These are phyloP conservation scores for Pelecanus crispus DNA, from an alignment of 2,113 vertebrate species.

Conservation along the genomic window DNA sequence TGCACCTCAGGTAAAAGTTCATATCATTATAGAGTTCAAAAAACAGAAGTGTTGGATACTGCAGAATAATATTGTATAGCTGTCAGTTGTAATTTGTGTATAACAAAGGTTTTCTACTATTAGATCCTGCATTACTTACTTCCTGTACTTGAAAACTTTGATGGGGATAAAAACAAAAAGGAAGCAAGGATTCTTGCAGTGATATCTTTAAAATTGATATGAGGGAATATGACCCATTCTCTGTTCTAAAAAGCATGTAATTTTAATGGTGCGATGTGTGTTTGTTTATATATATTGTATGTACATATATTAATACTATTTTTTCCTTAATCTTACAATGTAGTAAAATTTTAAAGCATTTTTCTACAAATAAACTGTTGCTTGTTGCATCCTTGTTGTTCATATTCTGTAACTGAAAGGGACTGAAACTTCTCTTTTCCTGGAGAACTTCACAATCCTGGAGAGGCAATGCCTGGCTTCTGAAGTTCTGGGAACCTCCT, in stretches of 20 bases:
- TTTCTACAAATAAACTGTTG: conserved; percentile 78
- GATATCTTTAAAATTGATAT: conserved; percentile 59
- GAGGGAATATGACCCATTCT: conserved; percentile 68
- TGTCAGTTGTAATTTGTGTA: conserved; percentile 53
- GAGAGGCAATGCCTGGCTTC: not conserved
- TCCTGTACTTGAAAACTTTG: conserved; percentile 72
- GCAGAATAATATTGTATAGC: conserved; percentile 32
- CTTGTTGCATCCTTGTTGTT: conserved; percentile 60
- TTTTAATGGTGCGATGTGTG: conserved; percentile 66
- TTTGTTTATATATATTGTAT: conserved; percentile 68
- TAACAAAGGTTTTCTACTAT: conserved; percentile 61
- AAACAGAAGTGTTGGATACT: conserved; percentile 28
- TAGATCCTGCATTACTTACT: conserved; percentile 66
- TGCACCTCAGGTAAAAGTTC: conserved; percentile 74
- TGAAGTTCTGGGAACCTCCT: not conserved
- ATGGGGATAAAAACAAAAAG: conserved; percentile 62
- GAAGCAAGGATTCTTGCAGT: conserved; percentile 64
- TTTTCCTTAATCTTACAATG: conserved; percentile 75
- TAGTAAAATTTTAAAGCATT: conserved; percentile 69
- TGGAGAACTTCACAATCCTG: no score
- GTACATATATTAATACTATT: conserved; percentile 77
- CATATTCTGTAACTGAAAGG: not conserved
- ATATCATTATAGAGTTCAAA: conserved; percentile 22
- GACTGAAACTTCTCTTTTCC: not conserved
- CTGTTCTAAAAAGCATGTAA: conserved; percentile 75